Conservation (phyloP, 2,797 vertebrate genomes). For the Australoheros facetus region DNA sequence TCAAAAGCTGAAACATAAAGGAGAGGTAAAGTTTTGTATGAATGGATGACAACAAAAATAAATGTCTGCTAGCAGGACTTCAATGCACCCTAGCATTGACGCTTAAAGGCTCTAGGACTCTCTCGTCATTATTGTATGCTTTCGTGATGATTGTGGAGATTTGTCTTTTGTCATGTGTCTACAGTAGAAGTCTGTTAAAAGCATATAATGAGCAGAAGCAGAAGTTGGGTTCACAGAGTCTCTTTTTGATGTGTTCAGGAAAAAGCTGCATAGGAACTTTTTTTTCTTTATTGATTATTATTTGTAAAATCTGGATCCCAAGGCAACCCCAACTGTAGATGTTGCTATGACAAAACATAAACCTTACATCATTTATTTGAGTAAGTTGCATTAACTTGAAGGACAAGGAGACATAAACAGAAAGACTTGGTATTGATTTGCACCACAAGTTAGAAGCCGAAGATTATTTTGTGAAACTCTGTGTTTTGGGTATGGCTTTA, state of each 20-base stretch:
- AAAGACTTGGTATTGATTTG: conserved; percentile 4
- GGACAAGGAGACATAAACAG: conserved; percentile 44
- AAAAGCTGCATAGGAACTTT: not conserved
- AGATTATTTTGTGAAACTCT: conserved; percentile 7
- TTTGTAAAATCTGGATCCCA: not conserved
- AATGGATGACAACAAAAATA: not conserved
- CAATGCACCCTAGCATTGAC: not conserved
- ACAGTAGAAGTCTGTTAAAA: not conserved
- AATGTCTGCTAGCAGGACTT: not conserved
- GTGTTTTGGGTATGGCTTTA: conserved; percentile 11
- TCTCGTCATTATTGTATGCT: not conserved
- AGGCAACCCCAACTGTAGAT: not conserved
- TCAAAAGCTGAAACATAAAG: not conserved
- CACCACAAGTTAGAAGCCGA: conserved; percentile 4
- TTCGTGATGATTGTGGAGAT: not conserved
- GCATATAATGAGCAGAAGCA: not conserved
- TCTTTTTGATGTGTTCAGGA: not conserved
- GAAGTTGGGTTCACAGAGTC: not conserved
- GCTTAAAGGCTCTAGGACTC: not conserved
- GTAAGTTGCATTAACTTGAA: conserved; percentile 22
- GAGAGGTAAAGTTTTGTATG: not conserved
- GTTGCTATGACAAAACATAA: conserved; percentile 34
- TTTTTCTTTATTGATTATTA: not conserved
- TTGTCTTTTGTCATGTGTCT: not conserved
- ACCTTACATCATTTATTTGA: conserved; percentile 38